A percentile compares a stretch with the other conserved stretches of the same genome.
phyloP scores from a whole-genome alignment of 2,113 vertebrate genomes.

The Macrotus californicus region DNA sequence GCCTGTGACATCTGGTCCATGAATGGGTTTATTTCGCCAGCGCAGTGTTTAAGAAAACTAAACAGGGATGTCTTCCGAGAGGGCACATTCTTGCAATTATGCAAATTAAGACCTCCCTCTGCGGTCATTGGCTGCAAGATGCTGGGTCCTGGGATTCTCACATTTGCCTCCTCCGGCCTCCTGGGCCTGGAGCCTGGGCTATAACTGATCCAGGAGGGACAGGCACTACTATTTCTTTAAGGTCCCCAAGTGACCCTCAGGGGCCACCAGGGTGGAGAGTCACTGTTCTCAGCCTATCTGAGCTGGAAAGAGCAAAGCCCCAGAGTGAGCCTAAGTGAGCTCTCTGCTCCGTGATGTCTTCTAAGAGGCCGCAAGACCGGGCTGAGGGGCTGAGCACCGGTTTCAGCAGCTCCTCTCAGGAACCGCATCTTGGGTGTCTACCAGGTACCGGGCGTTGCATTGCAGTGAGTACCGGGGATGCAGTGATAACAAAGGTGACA shows the following conservation, averaged over 20 bases:
- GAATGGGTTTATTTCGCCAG: neutral
- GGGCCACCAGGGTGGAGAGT: neutral
- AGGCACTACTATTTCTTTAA: neutral
- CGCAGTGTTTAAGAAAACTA: neutral
- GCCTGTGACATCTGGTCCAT: neutral
- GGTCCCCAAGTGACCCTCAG: neutral
- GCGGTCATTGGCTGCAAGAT: neutral
- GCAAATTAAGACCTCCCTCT: too few species aligned
- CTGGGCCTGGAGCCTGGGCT: rapidly evolving
- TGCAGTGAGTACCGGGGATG: neutral
- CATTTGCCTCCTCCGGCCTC: neutral
- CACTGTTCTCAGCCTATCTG: neutral
- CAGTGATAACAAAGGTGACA: neutral
- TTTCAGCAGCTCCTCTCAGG: neutral
- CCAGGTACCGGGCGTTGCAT: rapidly evolving
- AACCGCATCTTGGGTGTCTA: neutral
- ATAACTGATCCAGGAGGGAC: neutral
- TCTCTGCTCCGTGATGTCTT: neutral
- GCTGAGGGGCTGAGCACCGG: too few species aligned
- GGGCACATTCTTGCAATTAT: neutral
- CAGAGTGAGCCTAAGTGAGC: neutral
- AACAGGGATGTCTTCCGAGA: neutral
- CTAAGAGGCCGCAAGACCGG: neutral
- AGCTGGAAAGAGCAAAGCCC: neutral
- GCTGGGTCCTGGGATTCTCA: neutral